A percentile compares a stretch with the other conserved stretches of the same genome.
phyloP scores from a whole-genome alignment of 2,797 vertebrate genomes.

The Mastacembelus armatus region DNA sequence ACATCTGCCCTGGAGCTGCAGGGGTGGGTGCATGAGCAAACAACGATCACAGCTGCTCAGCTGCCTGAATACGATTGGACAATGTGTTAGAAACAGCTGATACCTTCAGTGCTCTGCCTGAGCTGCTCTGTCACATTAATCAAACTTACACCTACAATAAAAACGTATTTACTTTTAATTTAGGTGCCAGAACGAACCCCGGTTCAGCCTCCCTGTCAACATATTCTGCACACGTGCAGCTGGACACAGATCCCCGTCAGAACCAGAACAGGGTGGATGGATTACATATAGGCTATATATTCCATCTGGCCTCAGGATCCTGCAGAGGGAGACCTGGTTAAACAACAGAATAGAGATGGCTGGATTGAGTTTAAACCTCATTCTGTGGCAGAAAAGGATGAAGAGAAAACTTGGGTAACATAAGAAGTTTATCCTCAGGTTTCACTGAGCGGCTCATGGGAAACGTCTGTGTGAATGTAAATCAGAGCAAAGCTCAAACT shows the following conservation, averaged over 20 bases:
- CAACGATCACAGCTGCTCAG: too few relatives aligned
- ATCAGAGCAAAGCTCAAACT: not conserved
- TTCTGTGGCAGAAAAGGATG: not conserved
- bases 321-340: not conserved
- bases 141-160: not conserved
- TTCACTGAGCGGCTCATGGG: not conserved
- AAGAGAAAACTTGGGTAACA: not conserved
- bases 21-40: too few relatives aligned
- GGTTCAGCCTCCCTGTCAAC: too few relatives aligned
- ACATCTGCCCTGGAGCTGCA: too few relatives aligned
- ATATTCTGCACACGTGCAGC: not conserved
- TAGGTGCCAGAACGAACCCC: not conserved
- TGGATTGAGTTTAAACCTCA: not conserved
- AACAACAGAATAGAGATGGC: not conserved
- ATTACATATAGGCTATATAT: too few relatives aligned
- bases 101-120: not conserved
- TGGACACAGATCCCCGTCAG: not conserved
- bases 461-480: not conserved
- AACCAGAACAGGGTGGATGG: constrained; percentile 14
- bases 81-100: not conserved
- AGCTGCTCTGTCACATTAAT: not conserved
- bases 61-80: too few relatives aligned
- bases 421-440: not conserved
- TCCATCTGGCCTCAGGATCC: constrained; percentile 26
- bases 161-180: not conserved